These are phyloP conservation scores for Agrotis clavis DNA, from an alignment of 2,888 invertebrate species.

Conservation along the genomic window DNA sequence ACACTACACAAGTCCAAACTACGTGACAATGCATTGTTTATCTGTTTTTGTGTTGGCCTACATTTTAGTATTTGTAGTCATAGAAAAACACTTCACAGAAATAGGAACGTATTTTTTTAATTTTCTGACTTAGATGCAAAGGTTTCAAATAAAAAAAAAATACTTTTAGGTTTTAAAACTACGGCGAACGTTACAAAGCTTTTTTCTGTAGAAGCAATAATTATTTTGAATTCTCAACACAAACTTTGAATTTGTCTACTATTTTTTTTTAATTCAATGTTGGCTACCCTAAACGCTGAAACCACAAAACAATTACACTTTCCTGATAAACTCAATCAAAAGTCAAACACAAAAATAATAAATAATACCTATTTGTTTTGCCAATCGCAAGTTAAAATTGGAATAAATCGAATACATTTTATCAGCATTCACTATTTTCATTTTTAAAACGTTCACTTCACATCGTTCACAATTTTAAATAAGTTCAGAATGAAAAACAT, in stretches of 20 bases:
- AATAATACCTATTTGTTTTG: conserved; percentile 45
- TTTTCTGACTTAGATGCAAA: neutral
- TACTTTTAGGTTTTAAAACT: neutral
- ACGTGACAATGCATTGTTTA: conserved; percentile 47
- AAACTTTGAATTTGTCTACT: neutral
- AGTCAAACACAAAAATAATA: conserved; percentile 13
- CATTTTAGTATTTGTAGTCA: conserved; percentile 14
- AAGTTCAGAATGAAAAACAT: conserved; percentile 46
- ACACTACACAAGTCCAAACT: conserved; percentile 38
- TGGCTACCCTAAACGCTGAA: conserved; percentile 7
- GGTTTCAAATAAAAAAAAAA: neutral
- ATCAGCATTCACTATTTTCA: conserved; percentile 32
- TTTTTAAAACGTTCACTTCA: conserved; percentile 45
- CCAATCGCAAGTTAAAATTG: conserved; percentile 29
- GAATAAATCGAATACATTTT: conserved; percentile 37
- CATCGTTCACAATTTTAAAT: conserved; percentile 49
- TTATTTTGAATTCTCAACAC: neutral
- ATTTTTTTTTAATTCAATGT: neutral
- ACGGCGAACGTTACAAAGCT: neutral
- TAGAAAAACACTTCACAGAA: conserved; percentile 11
- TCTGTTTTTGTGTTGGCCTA: conserved; percentile 46
- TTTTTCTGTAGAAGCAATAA: neutral
- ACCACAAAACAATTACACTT: conserved; percentile 10
- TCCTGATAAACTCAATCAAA: conserved; percentile 5
- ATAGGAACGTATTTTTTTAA: conserved; percentile 1